Evolutionary conservation across 1,140 invertebrate genomes (phyloP), one percentile per base, ranked within the genome.

Genomic region (Neodiprion pinetum): DNA sequence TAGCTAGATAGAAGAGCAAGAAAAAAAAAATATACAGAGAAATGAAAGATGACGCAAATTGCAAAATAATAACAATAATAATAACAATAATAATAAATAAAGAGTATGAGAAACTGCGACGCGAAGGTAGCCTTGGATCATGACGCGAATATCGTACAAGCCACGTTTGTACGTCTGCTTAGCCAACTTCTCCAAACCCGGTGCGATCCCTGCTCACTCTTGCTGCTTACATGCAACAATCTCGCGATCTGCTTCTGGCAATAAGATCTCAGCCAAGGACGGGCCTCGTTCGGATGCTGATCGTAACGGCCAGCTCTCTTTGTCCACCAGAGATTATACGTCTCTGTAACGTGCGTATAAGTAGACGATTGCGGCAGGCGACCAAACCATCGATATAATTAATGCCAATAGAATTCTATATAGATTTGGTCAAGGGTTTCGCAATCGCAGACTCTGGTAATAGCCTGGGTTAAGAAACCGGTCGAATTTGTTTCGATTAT

Each of bases 201-300:
- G 53, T 8, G 11, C 53, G 53, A 61, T 61, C 8, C 53, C 53
- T 61, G 53, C 53, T 40, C 2, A 40, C 28, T 40, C 5, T 40
- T 2, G 2, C 28, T 40, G 28, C 28, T 5, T 40, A 5, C 28
- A 1, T 40, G 28, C 28, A 61, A 61, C 53, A 61, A 61, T 61
- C 53, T 61, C 53, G n/a, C 11, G n/a, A 40, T 40, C 28, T 40
- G 28, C 28, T 40, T 40, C 53, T 61, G 53, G 53, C 53, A 61
- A 61, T 61, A 61, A 61, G 53, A 61, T 61, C 53, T 12, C 53
- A 61, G 53, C 53, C 53, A 61, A 61, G 53, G 53, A 61, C 53
- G 4, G 0, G n/a, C 11, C 53, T 61, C 53, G 53, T 14, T 40
- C 28, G 28, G 28, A 40, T 40, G 28, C 28, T 40, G 28, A 40